phyloP scores from a whole-genome alignment of 2,113 vertebrate species.

The Arvicanthis niloticus region DNA sequence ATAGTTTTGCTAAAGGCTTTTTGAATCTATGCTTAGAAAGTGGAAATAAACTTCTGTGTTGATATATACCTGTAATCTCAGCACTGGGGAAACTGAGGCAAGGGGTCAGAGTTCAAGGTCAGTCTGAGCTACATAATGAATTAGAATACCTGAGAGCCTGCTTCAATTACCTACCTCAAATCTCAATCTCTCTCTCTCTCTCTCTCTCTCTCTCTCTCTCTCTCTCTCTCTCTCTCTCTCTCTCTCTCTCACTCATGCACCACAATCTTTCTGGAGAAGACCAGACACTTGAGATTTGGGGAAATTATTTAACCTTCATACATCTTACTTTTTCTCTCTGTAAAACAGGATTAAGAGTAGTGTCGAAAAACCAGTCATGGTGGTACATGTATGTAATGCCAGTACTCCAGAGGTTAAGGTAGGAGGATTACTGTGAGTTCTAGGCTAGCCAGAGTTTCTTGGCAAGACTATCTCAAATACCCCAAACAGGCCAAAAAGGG shows the following conservation, averaged over 20 bases:
- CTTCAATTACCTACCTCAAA: background rate
- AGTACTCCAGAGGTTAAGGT: background rate
- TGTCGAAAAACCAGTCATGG: background rate
- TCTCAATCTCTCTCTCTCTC: too few relatives aligned
- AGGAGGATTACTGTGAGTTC: background rate
- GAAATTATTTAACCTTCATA: background rate
- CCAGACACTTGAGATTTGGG: background rate
- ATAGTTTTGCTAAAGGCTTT: conserved; percentile 51
- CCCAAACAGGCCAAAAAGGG: background rate
- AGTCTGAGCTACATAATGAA: background rate
- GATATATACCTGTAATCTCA: background rate
- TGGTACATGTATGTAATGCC: background rate
- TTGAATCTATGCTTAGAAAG: conserved; percentile 42
- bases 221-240: background rate
- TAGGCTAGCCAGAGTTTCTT: background rate
- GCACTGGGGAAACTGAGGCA: background rate
- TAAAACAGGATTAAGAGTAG: background rate
- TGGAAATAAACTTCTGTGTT: background rate
- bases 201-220: too few relatives aligned
- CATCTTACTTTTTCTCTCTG: background rate
- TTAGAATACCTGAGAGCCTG: background rate
- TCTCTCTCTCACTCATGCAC: background rate
- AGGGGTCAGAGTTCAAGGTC: background rate
- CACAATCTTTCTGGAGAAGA: too few relatives aligned
- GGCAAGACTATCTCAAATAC: background rate